Evolutionary conservation across 2,888 invertebrate genomes (phyloP).

Genomic region (Tanytarsus gracilentus): DNA sequence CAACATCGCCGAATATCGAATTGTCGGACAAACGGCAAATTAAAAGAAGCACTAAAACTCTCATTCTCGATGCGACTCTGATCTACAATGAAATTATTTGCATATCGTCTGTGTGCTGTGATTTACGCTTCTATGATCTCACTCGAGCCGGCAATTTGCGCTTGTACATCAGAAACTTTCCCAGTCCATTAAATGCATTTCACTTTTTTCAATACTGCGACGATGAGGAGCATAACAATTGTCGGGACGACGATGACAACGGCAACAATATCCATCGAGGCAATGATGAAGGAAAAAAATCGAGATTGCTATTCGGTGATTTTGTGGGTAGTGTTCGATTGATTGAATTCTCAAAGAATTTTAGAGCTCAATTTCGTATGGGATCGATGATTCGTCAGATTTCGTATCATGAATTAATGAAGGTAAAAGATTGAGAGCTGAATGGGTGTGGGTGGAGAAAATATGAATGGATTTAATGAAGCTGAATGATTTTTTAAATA

Average conservation of each 20-base stretch:
- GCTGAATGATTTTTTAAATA: too few species aligned
- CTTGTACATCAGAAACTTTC: constrained; percentile 55
- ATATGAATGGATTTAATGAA: neutral
- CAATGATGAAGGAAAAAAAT: too few species aligned
- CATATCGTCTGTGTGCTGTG: constrained; percentile 66
- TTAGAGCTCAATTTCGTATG: neutral
- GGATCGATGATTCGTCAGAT: constrained; percentile 12
- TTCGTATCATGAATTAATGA: constrained; percentile 13
- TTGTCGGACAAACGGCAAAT: neutral
- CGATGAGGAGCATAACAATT: constrained; percentile 33
- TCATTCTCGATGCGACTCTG: constrained; percentile 64
- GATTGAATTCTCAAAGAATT: constrained; percentile 46
- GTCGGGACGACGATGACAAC: constrained; percentile 47
- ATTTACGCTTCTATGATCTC: constrained; percentile 67
- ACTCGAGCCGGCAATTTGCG: constrained; percentile 60
- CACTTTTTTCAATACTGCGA: neutral
- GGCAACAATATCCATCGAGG: too few species aligned
- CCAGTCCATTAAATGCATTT: constrained; percentile 30
- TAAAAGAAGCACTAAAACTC: constrained; percentile 47
- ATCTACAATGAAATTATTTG: constrained; percentile 70
- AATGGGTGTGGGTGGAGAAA: neutral
- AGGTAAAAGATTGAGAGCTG: constrained; percentile 7
- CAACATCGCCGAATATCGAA: constrained; percentile 16
- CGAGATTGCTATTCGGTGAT: constrained; percentile 61
- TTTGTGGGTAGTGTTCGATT: constrained; percentile 60